Base-by-base conservation (phyloP, 1,140 invertebrate species). In the Drosophila triauraria region DNA sequence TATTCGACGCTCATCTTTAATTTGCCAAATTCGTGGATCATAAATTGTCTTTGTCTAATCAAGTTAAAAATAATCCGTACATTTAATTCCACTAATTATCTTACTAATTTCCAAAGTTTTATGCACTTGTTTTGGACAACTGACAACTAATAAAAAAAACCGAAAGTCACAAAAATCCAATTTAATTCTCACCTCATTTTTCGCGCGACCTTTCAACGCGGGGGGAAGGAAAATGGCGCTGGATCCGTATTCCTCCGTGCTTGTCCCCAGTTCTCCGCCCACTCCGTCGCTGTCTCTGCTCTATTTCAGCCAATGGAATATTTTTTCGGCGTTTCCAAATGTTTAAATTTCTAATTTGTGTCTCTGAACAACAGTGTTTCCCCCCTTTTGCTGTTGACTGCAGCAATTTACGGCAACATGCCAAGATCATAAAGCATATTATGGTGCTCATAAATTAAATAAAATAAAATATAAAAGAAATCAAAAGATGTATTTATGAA, bases 351-450 rank as follows among this genome's bases (percentile, higher is more conserved):
- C 63, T 58, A 87, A 87, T 88, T 87, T 84, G 85, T 81, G 74
- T 78, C 25, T 75, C 64, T 27, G 40, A 64, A 64, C 71, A 74
- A 53, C 71, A 74, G 64, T 82, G 56, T 71, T 70, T 44, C 50
- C 69, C 69, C 43, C 63, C 13, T 75, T 80, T 70, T 54, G 65
- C 69, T 87, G 84, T 88, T 87, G 84, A 90, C 85, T 87, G 85
- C 85, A 87, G 78, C 85, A 87, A 87, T 87, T 87, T 87, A 87
- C 84, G 84, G 85, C 84, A 88, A 88, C 64, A 80, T 88, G 84
- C 84, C 84, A 90, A 90, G 80, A 75, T 74, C 84, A 87, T 87
- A 87, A 87, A 87, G 85, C 84, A 88, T 88, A 87, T 87, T 87
- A 87, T 87, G 80, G 59, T 75, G 84, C 62, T 65, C 84, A 87